A percentile compares a stretch with the other conserved stretches of the same genome.
phyloP scores from a whole-genome alignment of 2,888 invertebrate species.

The Adelognathus sp. region DNA sequence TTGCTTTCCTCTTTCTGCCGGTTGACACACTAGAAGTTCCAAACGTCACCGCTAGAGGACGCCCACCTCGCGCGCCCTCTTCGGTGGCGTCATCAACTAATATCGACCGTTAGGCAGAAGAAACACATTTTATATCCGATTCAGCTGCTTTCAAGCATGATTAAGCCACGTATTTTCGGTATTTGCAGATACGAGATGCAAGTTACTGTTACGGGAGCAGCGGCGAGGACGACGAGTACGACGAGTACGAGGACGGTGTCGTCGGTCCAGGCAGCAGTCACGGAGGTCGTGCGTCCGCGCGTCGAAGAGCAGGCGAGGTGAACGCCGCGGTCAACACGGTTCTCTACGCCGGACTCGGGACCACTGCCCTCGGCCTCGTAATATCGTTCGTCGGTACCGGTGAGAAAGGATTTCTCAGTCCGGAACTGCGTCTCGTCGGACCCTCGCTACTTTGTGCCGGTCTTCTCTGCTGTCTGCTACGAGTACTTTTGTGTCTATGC shows the following conservation, averaged over 20 bases:
- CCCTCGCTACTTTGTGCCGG: conserved; percentile 91
- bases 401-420: conserved; percentile 94
- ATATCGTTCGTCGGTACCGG: conserved; percentile 95
- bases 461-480: conserved; percentile 90
- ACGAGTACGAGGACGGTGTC: conserved; percentile 58
- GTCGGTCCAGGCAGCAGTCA: conserved; percentile 76
- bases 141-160: background rate
- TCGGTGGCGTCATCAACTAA: too few species aligned
- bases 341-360: conserved; percentile 92
- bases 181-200: conserved; percentile 90
- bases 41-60: too few species aligned
- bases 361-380: conserved; percentile 91
- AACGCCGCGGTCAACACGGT: conserved; percentile 93
- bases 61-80: too few species aligned
- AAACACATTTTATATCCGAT: too few species aligned
- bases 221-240: conserved; percentile 84
- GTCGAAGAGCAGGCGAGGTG: conserved; percentile 85
- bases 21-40: too few species aligned
- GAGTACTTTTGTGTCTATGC: conserved; percentile 92
- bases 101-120: too few species aligned
- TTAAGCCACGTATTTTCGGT: background rate
- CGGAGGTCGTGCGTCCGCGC: conserved; percentile 82
- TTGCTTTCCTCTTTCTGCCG: too few species aligned
- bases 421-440: conserved; percentile 92
- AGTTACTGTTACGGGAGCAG: conserved; percentile 90